Base-by-base conservation (phyloP, 2,888 invertebrate genomes). In the Eulithis prunata region DNA sequence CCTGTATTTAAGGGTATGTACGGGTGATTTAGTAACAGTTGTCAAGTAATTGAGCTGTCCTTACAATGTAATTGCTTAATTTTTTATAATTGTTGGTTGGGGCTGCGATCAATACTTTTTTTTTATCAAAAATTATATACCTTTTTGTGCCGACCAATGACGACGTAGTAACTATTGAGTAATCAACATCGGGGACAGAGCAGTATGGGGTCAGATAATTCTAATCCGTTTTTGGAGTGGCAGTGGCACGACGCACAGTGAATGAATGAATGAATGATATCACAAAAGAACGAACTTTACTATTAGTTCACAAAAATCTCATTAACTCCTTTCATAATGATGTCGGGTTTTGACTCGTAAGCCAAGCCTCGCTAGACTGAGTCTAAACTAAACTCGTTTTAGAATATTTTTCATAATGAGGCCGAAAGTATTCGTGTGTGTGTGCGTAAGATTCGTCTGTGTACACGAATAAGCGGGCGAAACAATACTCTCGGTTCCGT, bases 401-500 rank as follows among this genome's bases (percentile, higher is more conserved):
- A 21, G 21, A 21, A 21, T 21, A 21, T 21, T 21, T 21, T 21
- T 21, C 21, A 21, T 21, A 21, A 21, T 79, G 77, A 63, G 79
- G 80, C 80, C 84, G 81, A 81, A 84, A 85, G 21, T 66, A 64
- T 69, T 58, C 55, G 68, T 66, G 60, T 79, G 60, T 79, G 78
- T 79, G 82, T 82, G 84, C 79, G 78, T 77, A 71, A 66, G 80
- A 78, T 79, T 80, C 82, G 80, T 79, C 79, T 84, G 75, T 83
- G 84, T 84, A 83, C 83, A 84, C 83, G 84, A 84, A 85, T 84
- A 84, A 84, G 83, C 85, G 77, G 76, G 80, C 81, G 82, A 85
- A 89, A 91, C 91, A 91, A 91, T 91, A 90, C 88, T 77, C 78
- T 74, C 72, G 63, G 71, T 63, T 80, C 73, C 68, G 76, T 76